Percentiles rank a stretch among this genome's conserved stretches.
These are phyloP conservation scores for Standfussiana lucernea DNA, from an alignment of 2,888 invertebrate species.

Conservation along the genomic window DNA sequence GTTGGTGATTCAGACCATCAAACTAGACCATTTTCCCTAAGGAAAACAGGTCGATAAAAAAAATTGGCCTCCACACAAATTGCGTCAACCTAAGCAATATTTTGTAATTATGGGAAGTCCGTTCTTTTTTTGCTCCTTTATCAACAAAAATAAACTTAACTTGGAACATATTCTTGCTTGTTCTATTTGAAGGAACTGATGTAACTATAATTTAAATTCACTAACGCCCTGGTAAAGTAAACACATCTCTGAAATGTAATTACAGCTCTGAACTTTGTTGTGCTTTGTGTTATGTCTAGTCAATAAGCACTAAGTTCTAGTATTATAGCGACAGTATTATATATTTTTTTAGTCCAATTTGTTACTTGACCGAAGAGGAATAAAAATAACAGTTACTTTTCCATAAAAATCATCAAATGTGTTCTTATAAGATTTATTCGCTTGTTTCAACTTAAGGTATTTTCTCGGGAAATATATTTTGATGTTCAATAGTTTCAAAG, in stretches of 20 bases:
- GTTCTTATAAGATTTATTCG: neutral
- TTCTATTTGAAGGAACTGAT: neutral
- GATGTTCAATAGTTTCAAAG: neutral
- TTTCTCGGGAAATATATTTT: neutral
- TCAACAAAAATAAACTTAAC: neutral
- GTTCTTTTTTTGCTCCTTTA: neutral
- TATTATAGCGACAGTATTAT: neutral
- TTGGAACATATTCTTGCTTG: neutral
- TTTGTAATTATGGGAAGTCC: neutral
- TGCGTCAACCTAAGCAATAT: neutral
- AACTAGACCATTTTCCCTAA: no score
- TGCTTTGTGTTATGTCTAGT: neutral
- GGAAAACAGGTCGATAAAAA: no score
- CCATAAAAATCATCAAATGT: neutral
- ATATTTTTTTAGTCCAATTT: neutral
- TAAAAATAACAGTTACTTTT: neutral
- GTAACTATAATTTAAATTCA: slow-evolving; percentile 1
- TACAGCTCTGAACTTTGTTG: neutral
- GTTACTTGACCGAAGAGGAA: neutral
- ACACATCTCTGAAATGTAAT: slow-evolving; percentile 4
- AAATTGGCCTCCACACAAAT: neutral
- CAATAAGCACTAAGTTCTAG: neutral
- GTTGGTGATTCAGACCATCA: neutral
- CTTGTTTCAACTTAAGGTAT: neutral
- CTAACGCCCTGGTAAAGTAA: neutral